These are phyloP conservation scores for Neotoxoptera formosana DNA, from an alignment of 1,140 invertebrate species.

Conservation along the genomic window DNA sequence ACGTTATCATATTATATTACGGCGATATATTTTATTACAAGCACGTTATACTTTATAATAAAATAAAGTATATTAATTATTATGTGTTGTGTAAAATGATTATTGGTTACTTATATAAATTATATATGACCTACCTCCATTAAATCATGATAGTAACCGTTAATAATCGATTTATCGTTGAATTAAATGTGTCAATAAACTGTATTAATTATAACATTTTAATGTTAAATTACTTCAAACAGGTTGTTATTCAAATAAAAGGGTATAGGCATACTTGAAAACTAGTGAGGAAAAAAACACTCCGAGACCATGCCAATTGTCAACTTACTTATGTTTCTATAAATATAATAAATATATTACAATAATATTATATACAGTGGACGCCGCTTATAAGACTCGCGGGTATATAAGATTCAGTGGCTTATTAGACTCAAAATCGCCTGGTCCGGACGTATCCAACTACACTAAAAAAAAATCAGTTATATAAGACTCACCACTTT, in stretches of 20 bases:
- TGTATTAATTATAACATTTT: not conserved
- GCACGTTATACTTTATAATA: not conserved
- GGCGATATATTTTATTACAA: not conserved
- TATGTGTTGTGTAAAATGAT: not conserved
- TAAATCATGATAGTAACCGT: not conserved
- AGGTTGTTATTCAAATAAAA: not conserved
- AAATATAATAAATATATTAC: too few species aligned
- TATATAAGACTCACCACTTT: too few species aligned
- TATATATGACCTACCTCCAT: not conserved
- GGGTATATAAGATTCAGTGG: too few species aligned
- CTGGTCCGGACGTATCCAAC: too few species aligned
- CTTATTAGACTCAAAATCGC: too few species aligned
- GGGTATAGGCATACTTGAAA: not conserved
- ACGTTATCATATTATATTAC: not conserved
- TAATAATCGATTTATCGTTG: not conserved
- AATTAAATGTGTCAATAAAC: conserved; percentile 1
- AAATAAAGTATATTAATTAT: not conserved
- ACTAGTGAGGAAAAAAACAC: not conserved
- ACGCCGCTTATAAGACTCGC: too few species aligned
- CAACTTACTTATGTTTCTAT: not conserved
- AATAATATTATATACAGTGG: too few species aligned
- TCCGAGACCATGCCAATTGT: not conserved
- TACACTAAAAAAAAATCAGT: too few species aligned
- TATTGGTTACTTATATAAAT: not conserved
- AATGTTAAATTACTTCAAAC: not conserved